These are phyloP conservation scores for Crotalus horridus DNA, from an alignment of 2,113 vertebrate species.

Conservation along the genomic window DNA sequence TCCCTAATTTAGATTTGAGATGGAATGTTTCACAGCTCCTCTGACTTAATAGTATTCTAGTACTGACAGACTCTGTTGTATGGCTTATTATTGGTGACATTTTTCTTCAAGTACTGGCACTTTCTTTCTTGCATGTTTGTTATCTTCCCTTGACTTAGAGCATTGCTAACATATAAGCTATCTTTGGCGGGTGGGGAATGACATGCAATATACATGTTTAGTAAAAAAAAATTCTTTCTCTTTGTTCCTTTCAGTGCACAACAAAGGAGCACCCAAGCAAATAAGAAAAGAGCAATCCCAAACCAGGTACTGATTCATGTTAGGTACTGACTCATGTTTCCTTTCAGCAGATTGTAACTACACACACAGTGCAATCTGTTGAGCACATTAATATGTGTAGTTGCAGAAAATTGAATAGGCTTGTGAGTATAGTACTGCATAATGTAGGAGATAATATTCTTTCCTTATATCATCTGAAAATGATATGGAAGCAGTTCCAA, in stretches of 20 bases:
- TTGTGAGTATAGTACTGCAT: background rate
- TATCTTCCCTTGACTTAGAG: background rate
- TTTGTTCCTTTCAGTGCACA: constrained; percentile 77
- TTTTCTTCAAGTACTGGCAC: background rate
- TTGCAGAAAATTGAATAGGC: background rate
- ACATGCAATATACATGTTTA: fast-evolving
- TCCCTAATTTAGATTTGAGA: background rate
- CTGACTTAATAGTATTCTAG: background rate
- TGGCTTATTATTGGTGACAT: background rate
- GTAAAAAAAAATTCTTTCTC: background rate
- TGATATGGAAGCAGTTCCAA: fast-evolving
- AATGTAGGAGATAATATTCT: background rate
- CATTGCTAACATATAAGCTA: background rate
- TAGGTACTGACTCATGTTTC: constrained; percentile 72
- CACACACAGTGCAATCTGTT: background rate
- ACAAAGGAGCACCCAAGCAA: constrained; percentile 85
- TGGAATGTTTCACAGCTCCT: background rate
- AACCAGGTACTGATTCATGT: constrained; percentile 82
- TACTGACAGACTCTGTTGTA: background rate
- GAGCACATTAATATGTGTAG: background rate
- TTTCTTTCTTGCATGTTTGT: background rate
- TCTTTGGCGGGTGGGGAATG: too few species aligned
- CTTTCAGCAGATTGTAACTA: background rate
- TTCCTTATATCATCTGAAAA: background rate
- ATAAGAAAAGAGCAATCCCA: constrained; percentile 91